A percentile compares a stretch with the other conserved stretches of the same genome.
Evolutionary conservation across 2,797 vertebrate species (phyloP).

Genomic region (Poecilia wingei): DNA sequence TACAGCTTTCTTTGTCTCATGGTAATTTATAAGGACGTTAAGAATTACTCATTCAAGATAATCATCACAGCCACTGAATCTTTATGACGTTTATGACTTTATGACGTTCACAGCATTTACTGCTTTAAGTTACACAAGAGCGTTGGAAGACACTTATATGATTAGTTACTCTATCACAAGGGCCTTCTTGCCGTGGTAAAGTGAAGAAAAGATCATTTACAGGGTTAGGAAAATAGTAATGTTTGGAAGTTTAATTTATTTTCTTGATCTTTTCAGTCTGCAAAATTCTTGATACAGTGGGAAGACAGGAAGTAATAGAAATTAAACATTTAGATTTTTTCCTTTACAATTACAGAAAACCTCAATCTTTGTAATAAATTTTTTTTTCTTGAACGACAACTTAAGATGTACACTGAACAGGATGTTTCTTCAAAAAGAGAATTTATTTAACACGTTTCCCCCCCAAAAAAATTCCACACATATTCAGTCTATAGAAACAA

Average conservation of each 20-base stretch:
- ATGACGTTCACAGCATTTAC: background rate
- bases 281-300: background rate
- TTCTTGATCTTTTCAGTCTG: background rate
- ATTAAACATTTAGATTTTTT: background rate
- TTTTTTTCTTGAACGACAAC: background rate
- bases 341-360: background rate
- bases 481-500: background rate
- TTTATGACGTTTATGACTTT: background rate
- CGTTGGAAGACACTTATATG: background rate
- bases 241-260: background rate
- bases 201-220: background rate
- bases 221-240: background rate
- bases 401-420: background rate
- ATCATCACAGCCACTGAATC: background rate
- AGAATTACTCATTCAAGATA: background rate
- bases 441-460: slow-evolving; percentile 41
- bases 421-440: slow-evolving; percentile 19
- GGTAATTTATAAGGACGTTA: background rate
- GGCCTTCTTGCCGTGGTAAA: too few relatives aligned
- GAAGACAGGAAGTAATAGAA: background rate
- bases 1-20: background rate
- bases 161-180: too few relatives aligned
- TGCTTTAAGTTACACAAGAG: background rate
- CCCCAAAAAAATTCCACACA: background rate
- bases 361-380: background rate